A percentile compares a stretch with the other conserved stretches of the same genome.
Evolutionary conservation across 2,888 invertebrate species (phyloP).

Genomic region (Luperina testacea): DNA sequence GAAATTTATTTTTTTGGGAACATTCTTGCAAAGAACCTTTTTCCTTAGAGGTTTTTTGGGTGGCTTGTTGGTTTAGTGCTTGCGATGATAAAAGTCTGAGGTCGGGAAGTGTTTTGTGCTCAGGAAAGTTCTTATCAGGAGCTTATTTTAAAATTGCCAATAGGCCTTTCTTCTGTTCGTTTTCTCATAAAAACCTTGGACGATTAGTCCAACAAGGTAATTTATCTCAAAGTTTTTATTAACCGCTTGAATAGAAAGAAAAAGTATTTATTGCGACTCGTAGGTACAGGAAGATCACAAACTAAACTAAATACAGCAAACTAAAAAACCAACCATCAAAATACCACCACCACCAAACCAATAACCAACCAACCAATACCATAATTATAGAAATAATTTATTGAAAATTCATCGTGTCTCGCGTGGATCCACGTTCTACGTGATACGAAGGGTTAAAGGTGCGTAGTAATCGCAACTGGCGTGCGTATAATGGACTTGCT

Average conservation of each 20-base stretch:
- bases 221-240: not conserved
- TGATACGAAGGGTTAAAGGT: too few relatives aligned
- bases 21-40: constrained; percentile 36
- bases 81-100: constrained; percentile 2
- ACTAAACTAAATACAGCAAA: too few relatives aligned
- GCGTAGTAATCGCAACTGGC: too few relatives aligned
- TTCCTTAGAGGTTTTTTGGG: constrained; percentile 28
- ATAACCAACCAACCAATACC: too few relatives aligned
- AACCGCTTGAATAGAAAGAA: not conserved
- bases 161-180: not conserved
- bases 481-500: too few relatives aligned
- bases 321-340: too few relatives aligned
- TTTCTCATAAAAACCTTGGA: not conserved
- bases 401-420: not conserved
- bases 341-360: too few relatives aligned
- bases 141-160: not conserved
- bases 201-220: not conserved
- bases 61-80: constrained; percentile 33
- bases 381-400: not conserved
- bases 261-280: too few relatives aligned
- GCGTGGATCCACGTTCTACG: not conserved
- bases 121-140: not conserved
- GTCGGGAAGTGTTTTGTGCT: constrained; percentile 4
- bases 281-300: too few relatives aligned
- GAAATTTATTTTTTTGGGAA: constrained; percentile 43